These are phyloP conservation scores for Proteles cristata DNA, from an alignment of 2,113 vertebrate genomes.

Conservation along the genomic window DNA sequence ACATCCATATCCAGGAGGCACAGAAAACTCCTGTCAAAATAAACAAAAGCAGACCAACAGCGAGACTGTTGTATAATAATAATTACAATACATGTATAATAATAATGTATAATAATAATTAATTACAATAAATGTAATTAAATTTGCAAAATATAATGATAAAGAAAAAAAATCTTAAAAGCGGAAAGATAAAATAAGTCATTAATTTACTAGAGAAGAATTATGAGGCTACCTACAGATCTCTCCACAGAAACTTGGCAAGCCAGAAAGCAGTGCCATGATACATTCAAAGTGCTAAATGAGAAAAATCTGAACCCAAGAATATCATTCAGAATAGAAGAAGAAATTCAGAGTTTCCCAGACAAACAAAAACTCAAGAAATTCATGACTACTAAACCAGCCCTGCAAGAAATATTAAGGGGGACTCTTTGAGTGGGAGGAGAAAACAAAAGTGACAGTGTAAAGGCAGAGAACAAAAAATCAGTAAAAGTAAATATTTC, in stretches of 20 bases:
- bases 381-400: background rate
- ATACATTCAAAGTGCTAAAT: background rate
- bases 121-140: too few species aligned
- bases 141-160: background rate
- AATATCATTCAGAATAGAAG: background rate
- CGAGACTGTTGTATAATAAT: background rate
- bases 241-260: background rate
- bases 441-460: background rate
- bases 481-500: background rate
- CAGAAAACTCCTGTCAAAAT: background rate
- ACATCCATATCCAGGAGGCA: background rate
- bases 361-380: background rate
- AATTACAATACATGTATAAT: too few species aligned
- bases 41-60: background rate
- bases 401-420: background rate
- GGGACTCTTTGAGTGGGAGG: background rate
- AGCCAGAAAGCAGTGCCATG: background rate
- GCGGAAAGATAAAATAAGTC: background rate
- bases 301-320: background rate
- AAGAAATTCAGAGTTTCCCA: background rate
- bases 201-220: background rate
- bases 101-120: too few species aligned
- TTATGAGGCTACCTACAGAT: background rate
- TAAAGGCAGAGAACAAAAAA: background rate
- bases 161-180: background rate